phyloP scores from a whole-genome alignment of 2,113 vertebrate species.

The Cacatua alba region DNA sequence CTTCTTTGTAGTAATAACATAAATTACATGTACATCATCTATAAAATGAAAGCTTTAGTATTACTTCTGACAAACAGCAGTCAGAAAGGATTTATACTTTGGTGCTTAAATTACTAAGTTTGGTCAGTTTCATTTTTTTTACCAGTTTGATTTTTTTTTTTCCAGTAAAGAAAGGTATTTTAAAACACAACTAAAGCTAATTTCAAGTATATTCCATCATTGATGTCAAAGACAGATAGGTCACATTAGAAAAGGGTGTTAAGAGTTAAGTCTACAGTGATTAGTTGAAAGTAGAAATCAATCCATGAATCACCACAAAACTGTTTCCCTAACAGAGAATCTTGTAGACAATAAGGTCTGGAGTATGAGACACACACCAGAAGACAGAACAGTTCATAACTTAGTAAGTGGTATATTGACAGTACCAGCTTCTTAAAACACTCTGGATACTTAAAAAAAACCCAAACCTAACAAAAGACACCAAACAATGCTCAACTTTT shows the following conservation, averaged over 20 bases:
- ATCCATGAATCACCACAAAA: not conserved
- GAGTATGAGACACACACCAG: not conserved
- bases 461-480: not conserved
- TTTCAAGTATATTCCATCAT: not conserved
- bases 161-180: not conserved
- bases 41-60: not conserved
- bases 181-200: not conserved
- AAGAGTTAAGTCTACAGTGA: not conserved
- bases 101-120: not conserved
- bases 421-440: not conserved
- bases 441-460: not conserved
- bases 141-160: not conserved
- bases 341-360: not conserved
- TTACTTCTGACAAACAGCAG: not conserved
- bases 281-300: not conserved
- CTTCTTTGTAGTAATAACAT: not conserved
- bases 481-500: not conserved
- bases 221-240: accelerated
- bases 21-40: not conserved
- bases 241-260: not conserved
- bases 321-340: not conserved
- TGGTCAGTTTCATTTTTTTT: not conserved
- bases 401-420: not conserved
- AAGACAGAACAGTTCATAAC: not conserved
- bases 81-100: not conserved